Base-by-base conservation (phyloP, 2,113 vertebrate species). In the Galeopterus variegatus region DNA sequence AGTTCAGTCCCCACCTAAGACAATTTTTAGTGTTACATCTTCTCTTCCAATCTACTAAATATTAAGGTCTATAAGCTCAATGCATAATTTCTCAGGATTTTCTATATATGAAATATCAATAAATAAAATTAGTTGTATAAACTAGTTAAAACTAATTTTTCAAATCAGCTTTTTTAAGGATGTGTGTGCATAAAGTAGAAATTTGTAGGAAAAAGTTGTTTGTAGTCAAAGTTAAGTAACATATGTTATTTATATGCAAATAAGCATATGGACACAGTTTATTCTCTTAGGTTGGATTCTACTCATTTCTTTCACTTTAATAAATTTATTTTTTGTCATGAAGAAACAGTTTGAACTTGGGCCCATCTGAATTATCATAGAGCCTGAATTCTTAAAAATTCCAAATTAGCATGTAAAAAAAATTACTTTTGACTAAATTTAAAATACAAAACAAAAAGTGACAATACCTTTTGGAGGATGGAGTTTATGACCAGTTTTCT, bases 401-500 rank as follows among this genome's bases (percentile, higher is more conserved):
- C n/a, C 5, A 90, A 82, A 52, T 45, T 45, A 36, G 31, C 15
- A 87, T 28, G 3, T 50, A 96, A 92, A 26, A 24, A 24, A 95
- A 89, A 36, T 10, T 8, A 73, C 1, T 8, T 56, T 31, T 84
- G 33, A 76, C 5, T 92, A 24, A 90, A 87, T 28, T 77, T 60
- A 86, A 95, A 97, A 73, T 56, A 84, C 3, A 2, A 91, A 76
- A 77, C n/a, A 69, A 58, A 92, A 88, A 45, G 15, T 5, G 41
- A 54, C n/a, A 88, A 23, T 97, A 99, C 99, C 99, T 99, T 99
- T 99, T 5, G 99, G 99, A 73, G 99, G 99, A 96, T 99, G 98
- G 97, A 99, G 99, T 69, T 99, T 99, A 97, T 99, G 99, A 69
- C 99, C 98, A 4, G 99, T 99, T 98, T 99, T 99, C 97, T 99